A percentile compares a stretch with the other conserved stretches of the same genome.
Evolutionary conservation across 1,140 invertebrate species (phyloP).

Genomic region (Pachyrhynchus sulphureomaculatus): DNA sequence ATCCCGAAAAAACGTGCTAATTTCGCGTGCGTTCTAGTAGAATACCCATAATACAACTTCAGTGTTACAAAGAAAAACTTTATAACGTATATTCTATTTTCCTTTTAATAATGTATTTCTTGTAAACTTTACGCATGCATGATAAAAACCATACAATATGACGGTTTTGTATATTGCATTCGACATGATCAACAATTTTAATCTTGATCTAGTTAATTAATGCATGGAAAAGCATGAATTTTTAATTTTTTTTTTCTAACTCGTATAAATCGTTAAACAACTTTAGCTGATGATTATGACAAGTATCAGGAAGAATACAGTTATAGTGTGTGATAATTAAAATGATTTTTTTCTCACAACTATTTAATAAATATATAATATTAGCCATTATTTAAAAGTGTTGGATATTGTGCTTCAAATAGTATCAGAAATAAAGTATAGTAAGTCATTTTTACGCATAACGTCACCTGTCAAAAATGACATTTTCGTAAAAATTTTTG

Average conservation of each 20-base stretch:
- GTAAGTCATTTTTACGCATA: too few relatives aligned
- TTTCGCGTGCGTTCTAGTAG: background rate
- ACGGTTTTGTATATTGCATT: constrained; percentile 2
- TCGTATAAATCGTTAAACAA: too few relatives aligned
- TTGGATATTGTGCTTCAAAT: too few relatives aligned
- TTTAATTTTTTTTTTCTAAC: background rate
- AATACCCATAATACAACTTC: background rate
- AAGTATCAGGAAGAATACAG: too few relatives aligned
- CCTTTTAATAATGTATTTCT: constrained; percentile 1
- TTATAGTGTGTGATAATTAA: too few relatives aligned
- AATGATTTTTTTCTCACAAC: too few relatives aligned
- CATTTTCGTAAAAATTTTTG: too few relatives aligned
- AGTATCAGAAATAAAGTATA: too few relatives aligned
- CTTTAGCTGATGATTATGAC: too few relatives aligned
- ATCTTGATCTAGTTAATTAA: background rate
- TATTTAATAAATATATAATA: too few relatives aligned
- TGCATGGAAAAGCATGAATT: background rate
- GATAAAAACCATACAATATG: constrained; percentile 1
- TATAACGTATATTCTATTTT: background rate
- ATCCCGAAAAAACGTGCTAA: background rate
- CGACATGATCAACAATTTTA: background rate
- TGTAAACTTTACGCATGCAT: constrained; percentile 3
- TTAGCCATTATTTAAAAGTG: too few relatives aligned
- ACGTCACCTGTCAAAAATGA: too few relatives aligned
- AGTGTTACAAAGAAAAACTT: background rate